phyloP scores from a whole-genome alignment of 2,888 invertebrate species.

The Scaptomyza cyrtandrae region DNA sequence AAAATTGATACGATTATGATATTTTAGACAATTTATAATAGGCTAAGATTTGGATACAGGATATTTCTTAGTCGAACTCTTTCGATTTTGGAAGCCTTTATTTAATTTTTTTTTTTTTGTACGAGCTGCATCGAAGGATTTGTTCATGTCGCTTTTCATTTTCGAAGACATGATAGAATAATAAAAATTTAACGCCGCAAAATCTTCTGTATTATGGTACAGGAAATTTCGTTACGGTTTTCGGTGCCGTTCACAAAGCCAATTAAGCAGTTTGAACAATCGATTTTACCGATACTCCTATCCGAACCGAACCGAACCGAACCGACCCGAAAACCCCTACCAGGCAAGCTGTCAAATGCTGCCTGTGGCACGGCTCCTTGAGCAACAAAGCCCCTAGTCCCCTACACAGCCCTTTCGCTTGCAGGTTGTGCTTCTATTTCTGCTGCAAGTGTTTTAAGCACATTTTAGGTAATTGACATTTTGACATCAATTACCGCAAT shows the following conservation, averaged over 20 bases:
- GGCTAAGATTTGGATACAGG: neutral
- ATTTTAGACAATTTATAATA: no score
- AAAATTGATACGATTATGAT: neutral
- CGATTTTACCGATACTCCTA: constrained; percentile 49
- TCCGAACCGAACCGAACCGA: neutral
- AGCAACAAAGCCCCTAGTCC: neutral
- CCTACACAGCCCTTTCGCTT: constrained; percentile 26
- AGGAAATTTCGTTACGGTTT: constrained; percentile 19
- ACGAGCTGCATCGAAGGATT: constrained; percentile 32
- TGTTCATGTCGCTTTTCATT: constrained; percentile 40
- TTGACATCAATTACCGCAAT: constrained; percentile 72
- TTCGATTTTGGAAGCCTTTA: neutral
- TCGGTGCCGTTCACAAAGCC: constrained; percentile 51
- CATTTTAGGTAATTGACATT: constrained; percentile 73
- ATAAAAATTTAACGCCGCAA: constrained; percentile 41
- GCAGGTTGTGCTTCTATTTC: constrained; percentile 10
- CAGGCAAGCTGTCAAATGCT: constrained; percentile 19
- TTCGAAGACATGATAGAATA: constrained; percentile 27
- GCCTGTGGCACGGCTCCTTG: constrained; percentile 25
- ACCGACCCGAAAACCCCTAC: constrained; percentile 4
- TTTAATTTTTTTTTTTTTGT: constrained; percentile 11
- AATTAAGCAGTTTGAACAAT: constrained; percentile 65
- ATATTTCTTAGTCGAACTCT: neutral
- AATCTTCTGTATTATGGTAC: constrained; percentile 10
- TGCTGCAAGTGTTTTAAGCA: constrained; percentile 66